phyloP scores from a whole-genome alignment of 2,113 vertebrate species.

The Syngnathus typhle region DNA sequence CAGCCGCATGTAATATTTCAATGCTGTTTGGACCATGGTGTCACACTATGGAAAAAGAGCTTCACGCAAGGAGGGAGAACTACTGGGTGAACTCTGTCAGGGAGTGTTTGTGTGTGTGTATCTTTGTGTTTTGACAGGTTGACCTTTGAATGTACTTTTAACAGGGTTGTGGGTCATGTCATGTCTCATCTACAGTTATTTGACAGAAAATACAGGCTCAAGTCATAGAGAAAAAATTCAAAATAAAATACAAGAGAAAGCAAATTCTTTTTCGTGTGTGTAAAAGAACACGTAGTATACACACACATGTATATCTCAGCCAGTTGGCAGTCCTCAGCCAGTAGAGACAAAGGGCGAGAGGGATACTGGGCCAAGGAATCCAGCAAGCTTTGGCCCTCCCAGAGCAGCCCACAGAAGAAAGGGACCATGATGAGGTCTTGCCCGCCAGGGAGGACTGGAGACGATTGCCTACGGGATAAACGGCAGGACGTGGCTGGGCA shows the following conservation, averaged over 20 bases:
- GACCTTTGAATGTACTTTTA: conserved; percentile 29
- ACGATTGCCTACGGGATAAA: conserved; percentile 46
- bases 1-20: conserved; percentile 64
- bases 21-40: conserved; percentile 57
- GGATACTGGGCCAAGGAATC: conserved; percentile 50
- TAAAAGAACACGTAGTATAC: not conserved
- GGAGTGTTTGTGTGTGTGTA: conserved; percentile 33
- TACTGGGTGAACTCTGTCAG: conserved; percentile 49
- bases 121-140: conserved; percentile 30
- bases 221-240: not conserved
- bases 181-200: conserved; percentile 1
- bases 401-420: conserved; percentile 57
- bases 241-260: not conserved
- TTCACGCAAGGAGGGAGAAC: conserved; percentile 49
- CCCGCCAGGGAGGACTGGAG: conserved; percentile 48
- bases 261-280: not conserved
- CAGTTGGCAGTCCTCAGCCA: conserved; percentile 27
- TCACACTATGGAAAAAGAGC: conserved; percentile 64
- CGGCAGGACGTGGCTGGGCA: conserved; percentile 36
- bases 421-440: conserved; percentile 56
- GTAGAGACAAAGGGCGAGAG: conserved; percentile 49
- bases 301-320: conserved; percentile 1
- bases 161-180: conserved; percentile 27
- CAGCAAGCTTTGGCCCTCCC: conserved; percentile 40
- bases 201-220: not conserved